These are phyloP conservation scores for Prenolepis imparis DNA, from an alignment of 2,888 invertebrate species.

Conservation along the genomic window DNA sequence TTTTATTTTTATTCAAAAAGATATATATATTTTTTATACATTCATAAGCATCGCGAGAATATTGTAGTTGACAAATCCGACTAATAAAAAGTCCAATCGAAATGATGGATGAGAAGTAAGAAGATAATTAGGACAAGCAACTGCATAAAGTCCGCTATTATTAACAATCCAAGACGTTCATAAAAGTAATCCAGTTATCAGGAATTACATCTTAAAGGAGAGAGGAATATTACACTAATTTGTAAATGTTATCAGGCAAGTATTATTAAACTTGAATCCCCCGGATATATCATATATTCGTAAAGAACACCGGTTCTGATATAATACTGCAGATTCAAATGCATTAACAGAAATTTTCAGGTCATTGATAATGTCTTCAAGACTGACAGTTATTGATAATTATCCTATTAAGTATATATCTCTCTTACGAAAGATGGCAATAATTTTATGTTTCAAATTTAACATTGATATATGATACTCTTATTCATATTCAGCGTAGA, in stretches of 20 bases:
- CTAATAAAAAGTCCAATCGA: slow-evolving; percentile 35
- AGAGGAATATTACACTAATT: slow-evolving; percentile 49
- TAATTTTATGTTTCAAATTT: slow-evolving; percentile 23
- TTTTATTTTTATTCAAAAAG: neutral
- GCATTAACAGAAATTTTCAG: slow-evolving; percentile 39
- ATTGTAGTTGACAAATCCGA: slow-evolving; percentile 16
- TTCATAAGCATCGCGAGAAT: slow-evolving; percentile 7
- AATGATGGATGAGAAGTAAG: slow-evolving; percentile 44
- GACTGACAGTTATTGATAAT: slow-evolving; percentile 36
- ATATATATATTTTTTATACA: neutral
- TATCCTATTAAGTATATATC: neutral
- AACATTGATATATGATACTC: neutral
- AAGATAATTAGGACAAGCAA: slow-evolving; percentile 49
- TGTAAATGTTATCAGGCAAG: slow-evolving; percentile 49
- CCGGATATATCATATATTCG: slow-evolving; percentile 48
- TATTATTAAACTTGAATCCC: slow-evolving; percentile 51
- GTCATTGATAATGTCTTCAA: slow-evolving; percentile 47
- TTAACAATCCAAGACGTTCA: slow-evolving; percentile 44
- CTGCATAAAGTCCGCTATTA: slow-evolving; percentile 49
- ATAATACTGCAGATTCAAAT: slow-evolving; percentile 33
- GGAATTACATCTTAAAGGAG: slow-evolving; percentile 48
- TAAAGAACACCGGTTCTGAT: slow-evolving; percentile 40
- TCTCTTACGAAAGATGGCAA: neutral
- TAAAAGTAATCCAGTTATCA: slow-evolving; percentile 53
- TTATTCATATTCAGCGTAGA: neutral